Evolutionary conservation across 2,797 vertebrate species (phyloP), one percentile per base, ranked within the genome.

Genomic region (Trematomus bernacchii): DNA sequence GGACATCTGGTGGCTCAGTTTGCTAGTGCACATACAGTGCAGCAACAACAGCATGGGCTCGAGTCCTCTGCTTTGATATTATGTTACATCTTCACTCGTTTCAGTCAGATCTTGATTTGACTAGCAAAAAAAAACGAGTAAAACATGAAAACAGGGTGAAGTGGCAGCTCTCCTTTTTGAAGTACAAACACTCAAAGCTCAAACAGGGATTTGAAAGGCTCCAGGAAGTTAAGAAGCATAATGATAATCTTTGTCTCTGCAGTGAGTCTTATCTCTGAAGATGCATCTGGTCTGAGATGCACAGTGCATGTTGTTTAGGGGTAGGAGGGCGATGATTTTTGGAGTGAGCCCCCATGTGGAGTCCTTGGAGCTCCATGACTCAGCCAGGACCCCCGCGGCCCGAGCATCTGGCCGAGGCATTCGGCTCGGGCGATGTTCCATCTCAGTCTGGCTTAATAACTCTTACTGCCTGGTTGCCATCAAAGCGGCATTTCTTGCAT

Each of bases 331-430:
- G 37, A 10, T 2, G 47, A 19, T 74, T 87, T 37, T 73, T 72
- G 73, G 62, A 89, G 70, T 66, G 58, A 82, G 62, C 58, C 77
- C 79, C 74, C 1, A 50, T 76, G 74, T 75, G 61, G 84, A 87
- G 89, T 92, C 91, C 82, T 92, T 84, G 73, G 86, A 80, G 88
- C 84, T 37, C 76, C 71, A 27, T 84, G 91, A 91, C 78, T 92
- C 92, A 91, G 87, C 84, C 89, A 77, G 83, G 88, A 90, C 80
- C 93, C 94, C 92, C 6, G 68, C 80, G 63, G 94, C 63, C 83
- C 1, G 59, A 92, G 92, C 92, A 94, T 93, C 92, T 94, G 93
- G 90, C 92, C 83, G 3, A 77, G 81, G 80, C 84, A 62, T 79
- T 86, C 89, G 6, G 54, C 67, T 69, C 47, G 10, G 66, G 44